These are phyloP conservation scores for Nothura maculosa DNA, from an alignment of 2,797 vertebrate species.

Conservation along the genomic window DNA sequence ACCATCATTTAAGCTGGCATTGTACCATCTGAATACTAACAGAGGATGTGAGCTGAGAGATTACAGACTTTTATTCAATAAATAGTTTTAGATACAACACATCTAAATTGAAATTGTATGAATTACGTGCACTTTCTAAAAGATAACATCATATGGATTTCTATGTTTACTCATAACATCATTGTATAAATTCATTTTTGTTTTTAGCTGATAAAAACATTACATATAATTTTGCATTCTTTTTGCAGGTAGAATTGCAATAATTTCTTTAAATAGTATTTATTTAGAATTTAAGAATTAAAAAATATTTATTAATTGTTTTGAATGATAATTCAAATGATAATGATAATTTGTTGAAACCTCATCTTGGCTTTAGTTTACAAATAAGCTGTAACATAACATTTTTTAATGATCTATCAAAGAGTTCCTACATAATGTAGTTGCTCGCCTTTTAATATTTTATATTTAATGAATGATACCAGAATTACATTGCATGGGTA, in stretches of 20 bases:
- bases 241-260: background rate
- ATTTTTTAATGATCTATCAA: background rate
- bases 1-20: background rate
- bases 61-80: background rate
- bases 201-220: background rate
- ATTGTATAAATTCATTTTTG: background rate
- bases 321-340: background rate
- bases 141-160: background rate
- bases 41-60: background rate
- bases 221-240: background rate
- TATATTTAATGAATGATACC: background rate
- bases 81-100: background rate
- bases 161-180: background rate
- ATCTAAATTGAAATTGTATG: too few species aligned
- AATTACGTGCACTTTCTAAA: background rate
- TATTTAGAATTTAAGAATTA: too few species aligned
- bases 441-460: background rate
- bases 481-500: background rate
- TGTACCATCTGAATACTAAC: accelerated
- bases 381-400: background rate
- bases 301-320: background rate
- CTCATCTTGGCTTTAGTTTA: background rate
- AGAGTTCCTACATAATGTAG: background rate
- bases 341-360: background rate
- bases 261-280: too few species aligned